Evolutionary conservation across 2,888 invertebrate species (phyloP).

Genomic region (Eumerus sabulonum): DNA sequence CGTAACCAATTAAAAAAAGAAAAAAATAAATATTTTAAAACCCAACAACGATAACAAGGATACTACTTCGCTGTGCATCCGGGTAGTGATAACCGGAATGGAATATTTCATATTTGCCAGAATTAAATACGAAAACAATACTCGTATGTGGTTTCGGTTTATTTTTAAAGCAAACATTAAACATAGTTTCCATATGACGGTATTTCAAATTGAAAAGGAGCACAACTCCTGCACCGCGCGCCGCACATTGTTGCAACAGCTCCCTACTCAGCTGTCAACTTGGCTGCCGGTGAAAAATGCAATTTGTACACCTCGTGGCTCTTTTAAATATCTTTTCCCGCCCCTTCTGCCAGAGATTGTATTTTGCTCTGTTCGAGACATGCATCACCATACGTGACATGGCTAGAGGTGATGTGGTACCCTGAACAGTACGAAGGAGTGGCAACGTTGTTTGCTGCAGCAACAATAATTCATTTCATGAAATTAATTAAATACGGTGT

Average conservation of each 20-base stretch:
- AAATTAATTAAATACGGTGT: slow-evolving; percentile 60
- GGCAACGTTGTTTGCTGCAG: slow-evolving; percentile 37
- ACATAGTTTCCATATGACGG: background rate
- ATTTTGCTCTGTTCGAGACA: slow-evolving; percentile 1
- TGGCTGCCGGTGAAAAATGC: slow-evolving; percentile 47
- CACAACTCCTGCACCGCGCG: background rate
- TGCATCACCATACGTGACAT: slow-evolving; percentile 9
- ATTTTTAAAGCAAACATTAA: too few species aligned
- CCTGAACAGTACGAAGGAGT: background rate
- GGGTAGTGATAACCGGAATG: background rate
- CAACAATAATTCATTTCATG: slow-evolving; percentile 63
- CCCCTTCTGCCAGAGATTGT: background rate
- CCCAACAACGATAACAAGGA: too few species aligned
- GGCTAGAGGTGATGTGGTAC: slow-evolving; percentile 6
- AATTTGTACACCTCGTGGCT: slow-evolving; percentile 51
- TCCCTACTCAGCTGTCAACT: slow-evolving; percentile 52
- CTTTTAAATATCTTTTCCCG: background rate
- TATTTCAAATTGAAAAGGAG: background rate
- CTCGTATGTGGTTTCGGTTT: background rate
- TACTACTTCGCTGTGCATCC: background rate
- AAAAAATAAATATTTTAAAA: too few species aligned
- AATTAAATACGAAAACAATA: slow-evolving; percentile 1
- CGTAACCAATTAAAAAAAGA: too few species aligned
- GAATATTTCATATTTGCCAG: background rate
- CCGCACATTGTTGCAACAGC: slow-evolving; percentile 43